Conservation (phyloP, 23 tunicate species). For the Pegea sp. region DNA sequence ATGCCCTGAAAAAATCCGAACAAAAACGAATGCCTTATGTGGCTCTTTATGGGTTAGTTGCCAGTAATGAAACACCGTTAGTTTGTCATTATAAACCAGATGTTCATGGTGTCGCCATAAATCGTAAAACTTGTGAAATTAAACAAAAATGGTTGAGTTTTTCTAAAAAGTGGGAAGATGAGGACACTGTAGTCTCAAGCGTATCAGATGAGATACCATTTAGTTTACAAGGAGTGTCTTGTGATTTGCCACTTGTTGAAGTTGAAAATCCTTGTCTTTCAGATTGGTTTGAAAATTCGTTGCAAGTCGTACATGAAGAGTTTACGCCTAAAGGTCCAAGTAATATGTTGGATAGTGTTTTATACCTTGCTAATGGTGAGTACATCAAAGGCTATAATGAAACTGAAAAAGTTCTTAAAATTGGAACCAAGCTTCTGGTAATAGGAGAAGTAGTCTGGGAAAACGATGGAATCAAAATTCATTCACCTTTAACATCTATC, state of each 20-base stretch:
- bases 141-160: slow-evolving; percentile 47
- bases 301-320: slow-evolving; percentile 23
- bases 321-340: slow-evolving; percentile 13
- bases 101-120: slow-evolving; percentile 27
- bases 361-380: slow-evolving; percentile 56
- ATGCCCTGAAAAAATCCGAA: background rate
- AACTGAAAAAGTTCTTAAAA: slow-evolving; percentile 56
- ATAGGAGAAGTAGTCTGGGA: slow-evolving; percentile 53
- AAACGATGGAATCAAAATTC: slow-evolving; percentile 20
- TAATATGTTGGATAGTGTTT: slow-evolving; percentile 17
- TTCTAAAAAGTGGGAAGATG: slow-evolving; percentile 31
- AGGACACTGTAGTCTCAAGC: slow-evolving; percentile 18
- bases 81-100: slow-evolving; percentile 10
- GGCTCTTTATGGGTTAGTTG: slow-evolving; percentile 36
- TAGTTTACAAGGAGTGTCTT: slow-evolving; percentile 4
- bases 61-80: slow-evolving; percentile 10
- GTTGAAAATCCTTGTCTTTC: slow-evolving; percentile 41
- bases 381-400: slow-evolving; percentile 47
- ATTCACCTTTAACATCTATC: slow-evolving; percentile 9
- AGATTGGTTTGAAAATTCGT: slow-evolving; percentile 31
- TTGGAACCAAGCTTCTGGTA: slow-evolving; percentile 55
- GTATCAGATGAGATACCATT: slow-evolving; percentile 26
- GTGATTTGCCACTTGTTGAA: slow-evolving; percentile 4
- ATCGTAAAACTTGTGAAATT: slow-evolving; percentile 16
- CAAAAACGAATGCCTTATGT: slow-evolving; percentile 24